Percentiles rank a stretch among this genome's conserved stretches.
phyloP scores from a whole-genome alignment of 2,888 invertebrate species.

The Ochropacha duplaris region DNA sequence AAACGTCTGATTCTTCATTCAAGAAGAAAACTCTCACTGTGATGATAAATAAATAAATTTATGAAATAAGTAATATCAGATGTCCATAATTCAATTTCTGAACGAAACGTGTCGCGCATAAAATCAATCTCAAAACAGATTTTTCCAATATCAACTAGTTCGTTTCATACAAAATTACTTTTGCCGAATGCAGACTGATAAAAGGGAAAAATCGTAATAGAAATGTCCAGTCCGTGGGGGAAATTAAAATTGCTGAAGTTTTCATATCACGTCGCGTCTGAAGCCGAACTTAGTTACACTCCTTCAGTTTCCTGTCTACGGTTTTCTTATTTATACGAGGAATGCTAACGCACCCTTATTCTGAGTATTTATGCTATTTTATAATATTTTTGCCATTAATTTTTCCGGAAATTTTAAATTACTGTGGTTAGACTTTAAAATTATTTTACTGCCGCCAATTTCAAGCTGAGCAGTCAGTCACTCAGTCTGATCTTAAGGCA shows the following conservation, averaged over 20 bases:
- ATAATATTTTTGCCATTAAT: neutral
- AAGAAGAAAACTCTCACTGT: too few relatives aligned
- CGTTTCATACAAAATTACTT: neutral
- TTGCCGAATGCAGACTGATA: neutral
- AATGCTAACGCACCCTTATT: neutral
- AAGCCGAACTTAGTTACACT: neutral
- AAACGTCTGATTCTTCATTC: too few relatives aligned
- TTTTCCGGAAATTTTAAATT: too few relatives aligned
- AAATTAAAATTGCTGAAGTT: slow-evolving; percentile 19
- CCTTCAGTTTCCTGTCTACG: neutral
- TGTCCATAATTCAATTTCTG: neutral
- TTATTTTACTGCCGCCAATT: too few relatives aligned
- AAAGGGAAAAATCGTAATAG: slow-evolving; percentile 5
- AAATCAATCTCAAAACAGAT: neutral
- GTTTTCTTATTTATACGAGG: neutral
- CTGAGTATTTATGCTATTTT: too few relatives aligned
- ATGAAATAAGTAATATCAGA: too few relatives aligned
- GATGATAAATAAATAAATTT: too few relatives aligned
- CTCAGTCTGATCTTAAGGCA: too few relatives aligned
- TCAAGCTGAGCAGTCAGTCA: too few relatives aligned
- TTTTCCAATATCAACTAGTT: slow-evolving; percentile 1
- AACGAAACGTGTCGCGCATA: neutral
- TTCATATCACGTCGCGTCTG: slow-evolving; percentile 17
- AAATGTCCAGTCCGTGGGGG: slow-evolving; percentile 7
- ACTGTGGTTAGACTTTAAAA: too few relatives aligned